These are phyloP conservation scores for Monarcha castaneiventris DNA, from an alignment of 2,113 vertebrate species.

Conservation along the genomic window DNA sequence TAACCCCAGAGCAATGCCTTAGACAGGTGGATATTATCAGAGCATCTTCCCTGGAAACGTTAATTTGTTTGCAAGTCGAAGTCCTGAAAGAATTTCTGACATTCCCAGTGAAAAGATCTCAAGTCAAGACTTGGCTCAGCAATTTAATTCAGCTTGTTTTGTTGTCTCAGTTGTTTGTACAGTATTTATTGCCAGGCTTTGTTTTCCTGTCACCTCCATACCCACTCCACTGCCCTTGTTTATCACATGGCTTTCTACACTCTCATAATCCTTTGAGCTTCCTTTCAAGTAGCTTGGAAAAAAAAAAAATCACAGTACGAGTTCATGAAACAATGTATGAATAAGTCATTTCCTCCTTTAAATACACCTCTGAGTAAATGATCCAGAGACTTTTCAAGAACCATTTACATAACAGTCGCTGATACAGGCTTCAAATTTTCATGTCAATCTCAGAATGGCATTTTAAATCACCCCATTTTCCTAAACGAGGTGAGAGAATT, in stretches of 20 bases:
- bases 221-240: background rate
- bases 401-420: slow-evolving; percentile 60
- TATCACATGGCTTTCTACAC: background rate
- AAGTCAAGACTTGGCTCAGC: background rate
- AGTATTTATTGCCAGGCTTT: background rate
- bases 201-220: background rate
- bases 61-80: background rate
- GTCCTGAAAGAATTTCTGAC: background rate
- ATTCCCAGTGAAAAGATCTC: background rate
- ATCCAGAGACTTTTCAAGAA: slow-evolving; percentile 43
- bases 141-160: background rate
- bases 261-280: background rate
- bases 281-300: background rate
- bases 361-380: slow-evolving; percentile 53
- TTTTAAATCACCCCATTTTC: slow-evolving; percentile 51
- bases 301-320: background rate
- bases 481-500: background rate
- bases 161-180: background rate
- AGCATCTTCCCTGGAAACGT: background rate
- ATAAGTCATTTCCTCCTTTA: slow-evolving; percentile 64
- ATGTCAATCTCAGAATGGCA: slow-evolving; percentile 45
- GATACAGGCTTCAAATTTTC: slow-evolving; percentile 51
- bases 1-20: background rate
- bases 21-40: background rate
- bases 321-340: slow-evolving; percentile 40